phyloP scores from a whole-genome alignment of 1,140 invertebrate genomes.

The Trichonephila clavipes region DNA sequence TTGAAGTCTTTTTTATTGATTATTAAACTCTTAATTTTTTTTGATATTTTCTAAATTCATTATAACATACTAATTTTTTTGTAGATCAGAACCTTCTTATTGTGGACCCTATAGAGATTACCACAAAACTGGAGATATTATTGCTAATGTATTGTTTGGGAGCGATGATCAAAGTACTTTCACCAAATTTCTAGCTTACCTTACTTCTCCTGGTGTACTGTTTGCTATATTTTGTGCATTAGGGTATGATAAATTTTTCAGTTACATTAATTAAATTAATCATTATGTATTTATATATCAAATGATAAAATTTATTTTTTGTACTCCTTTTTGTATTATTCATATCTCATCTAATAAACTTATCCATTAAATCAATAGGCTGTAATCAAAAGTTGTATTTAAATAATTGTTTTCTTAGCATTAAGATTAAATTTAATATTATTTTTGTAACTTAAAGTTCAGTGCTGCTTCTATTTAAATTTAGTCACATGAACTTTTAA shows the following conservation, averaged over 20 bases:
- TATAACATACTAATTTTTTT: neutral
- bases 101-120: constrained; percentile 53
- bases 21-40: too few relatives aligned
- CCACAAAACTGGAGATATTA: constrained; percentile 9
- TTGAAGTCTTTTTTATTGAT: too few relatives aligned
- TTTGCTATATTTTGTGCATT: constrained; percentile 66
- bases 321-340: too few relatives aligned
- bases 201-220: constrained; percentile 47
- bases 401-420: neutral
- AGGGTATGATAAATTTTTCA: constrained; percentile 12
- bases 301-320: too few relatives aligned
- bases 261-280: neutral
- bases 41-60: too few relatives aligned
- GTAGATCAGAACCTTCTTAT: constrained; percentile 33
- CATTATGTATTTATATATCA: too few relatives aligned
- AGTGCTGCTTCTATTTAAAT: too few relatives aligned
- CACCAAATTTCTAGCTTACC: constrained; percentile 22
- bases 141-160: constrained; percentile 18
- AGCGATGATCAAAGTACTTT: neutral
- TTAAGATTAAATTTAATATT: neutral
- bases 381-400: neutral
- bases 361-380: too few relatives aligned
- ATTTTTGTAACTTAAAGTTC: neutral
- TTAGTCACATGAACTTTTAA: too few relatives aligned
- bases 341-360: too few relatives aligned